Conservation (phyloP, 2,888 invertebrate genomes). For the Nephrotoma flavescens region DNA sequence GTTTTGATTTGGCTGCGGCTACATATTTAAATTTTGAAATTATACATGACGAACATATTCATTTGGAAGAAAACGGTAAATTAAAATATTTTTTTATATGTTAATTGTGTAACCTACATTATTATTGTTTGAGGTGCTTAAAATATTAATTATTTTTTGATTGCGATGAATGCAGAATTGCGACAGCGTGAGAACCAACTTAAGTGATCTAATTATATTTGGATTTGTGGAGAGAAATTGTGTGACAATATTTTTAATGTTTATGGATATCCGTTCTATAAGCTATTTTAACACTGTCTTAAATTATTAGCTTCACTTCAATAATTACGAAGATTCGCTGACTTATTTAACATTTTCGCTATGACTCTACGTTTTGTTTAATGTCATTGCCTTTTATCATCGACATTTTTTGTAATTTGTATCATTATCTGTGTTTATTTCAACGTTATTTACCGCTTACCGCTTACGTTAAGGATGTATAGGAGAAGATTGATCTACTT, state of each 20-base stretch:
- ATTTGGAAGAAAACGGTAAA: not conserved
- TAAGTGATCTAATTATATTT: not conserved
- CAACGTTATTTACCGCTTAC: too few species aligned
- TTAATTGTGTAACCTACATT: not conserved
- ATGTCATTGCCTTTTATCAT: too few species aligned
- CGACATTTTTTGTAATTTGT: too few species aligned
- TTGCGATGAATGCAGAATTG: not conserved
- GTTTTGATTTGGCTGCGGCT: not conserved
- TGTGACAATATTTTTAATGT: not conserved
- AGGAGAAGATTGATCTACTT: too few species aligned
- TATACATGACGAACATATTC: not conserved
- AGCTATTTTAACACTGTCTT: too few species aligned
- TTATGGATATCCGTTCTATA: too few species aligned
- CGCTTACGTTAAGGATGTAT: too few species aligned
- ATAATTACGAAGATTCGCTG: too few species aligned
- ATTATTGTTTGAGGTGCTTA: not conserved
- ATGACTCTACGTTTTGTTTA: too few species aligned
- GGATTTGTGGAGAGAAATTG: not conserved
- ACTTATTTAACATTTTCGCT: too few species aligned
- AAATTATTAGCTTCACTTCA: too few species aligned
- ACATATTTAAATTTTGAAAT: not conserved
- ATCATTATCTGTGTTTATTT: too few species aligned
- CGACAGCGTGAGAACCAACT: not conserved
- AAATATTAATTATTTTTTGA: not conserved
- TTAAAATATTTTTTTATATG: not conserved